Conservation (phyloP, 2,797 vertebrate genomes). For the Ctenopoma multispine region DNA sequence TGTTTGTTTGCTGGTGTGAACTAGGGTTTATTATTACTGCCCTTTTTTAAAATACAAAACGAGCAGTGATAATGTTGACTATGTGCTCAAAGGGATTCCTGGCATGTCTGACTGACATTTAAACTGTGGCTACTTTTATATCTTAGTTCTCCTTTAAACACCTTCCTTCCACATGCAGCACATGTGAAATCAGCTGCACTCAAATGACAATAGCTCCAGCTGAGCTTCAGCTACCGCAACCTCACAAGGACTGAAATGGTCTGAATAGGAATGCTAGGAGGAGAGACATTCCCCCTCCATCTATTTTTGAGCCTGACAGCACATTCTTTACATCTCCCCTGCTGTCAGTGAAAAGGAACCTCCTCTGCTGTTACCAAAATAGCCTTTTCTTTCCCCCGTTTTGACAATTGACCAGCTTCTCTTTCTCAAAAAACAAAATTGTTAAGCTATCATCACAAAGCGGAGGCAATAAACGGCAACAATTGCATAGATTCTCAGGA, state of each 20-base stretch:
- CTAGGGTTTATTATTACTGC: slow-evolving; percentile 32
- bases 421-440: slow-evolving; percentile 54
- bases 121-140: slow-evolving; percentile 32
- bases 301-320: slow-evolving; percentile 65
- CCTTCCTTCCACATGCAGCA: slow-evolving; percentile 18
- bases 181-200: slow-evolving; percentile 10
- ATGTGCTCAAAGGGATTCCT: slow-evolving; percentile 41
- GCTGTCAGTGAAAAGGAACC: slow-evolving; percentile 53
- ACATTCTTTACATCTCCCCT: slow-evolving; percentile 53
- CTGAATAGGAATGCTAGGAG: slow-evolving; percentile 40
- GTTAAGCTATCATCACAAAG: slow-evolving; percentile 58
- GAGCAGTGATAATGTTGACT: slow-evolving; percentile 49
- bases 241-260: slow-evolving; percentile 19
- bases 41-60: slow-evolving; percentile 20
- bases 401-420: slow-evolving; percentile 56
- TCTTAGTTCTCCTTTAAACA: slow-evolving; percentile 16
- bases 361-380: slow-evolving; percentile 64
- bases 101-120: slow-evolving; percentile 50
- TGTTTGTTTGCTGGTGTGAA: slow-evolving; percentile 19
- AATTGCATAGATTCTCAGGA: slow-evolving; percentile 50
- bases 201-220: slow-evolving; percentile 40
- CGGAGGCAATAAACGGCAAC: slow-evolving; percentile 36
- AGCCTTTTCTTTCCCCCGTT: slow-evolving; percentile 31
- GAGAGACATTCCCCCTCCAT: slow-evolving; percentile 58
- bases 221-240: slow-evolving; percentile 48